Percentiles rank a stretch among this genome's conserved stretches.
phyloP scores from a whole-genome alignment of 2,888 invertebrate species.

The Leptothorax acervorum region DNA sequence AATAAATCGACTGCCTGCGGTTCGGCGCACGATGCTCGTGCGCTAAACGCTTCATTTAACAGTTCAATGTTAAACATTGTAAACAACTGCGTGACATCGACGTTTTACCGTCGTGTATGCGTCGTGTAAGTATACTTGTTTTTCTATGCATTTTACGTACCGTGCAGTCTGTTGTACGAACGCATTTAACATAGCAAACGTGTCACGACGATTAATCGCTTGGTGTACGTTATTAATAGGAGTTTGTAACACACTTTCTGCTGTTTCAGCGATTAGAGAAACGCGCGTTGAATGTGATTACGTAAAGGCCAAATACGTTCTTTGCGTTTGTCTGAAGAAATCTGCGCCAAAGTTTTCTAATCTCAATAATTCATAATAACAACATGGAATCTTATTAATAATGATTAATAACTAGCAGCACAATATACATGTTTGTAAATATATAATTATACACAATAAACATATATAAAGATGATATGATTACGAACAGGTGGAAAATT shows the following conservation, averaged over 20 bases:
- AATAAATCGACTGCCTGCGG: constrained; percentile 40
- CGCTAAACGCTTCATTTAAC: constrained; percentile 49
- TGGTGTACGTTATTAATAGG: not conserved
- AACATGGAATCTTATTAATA: not conserved
- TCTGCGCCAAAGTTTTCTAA: not conserved
- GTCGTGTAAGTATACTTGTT: not conserved
- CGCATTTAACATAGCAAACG: not conserved
- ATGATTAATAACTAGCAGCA: not conserved
- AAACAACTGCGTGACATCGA: constrained; percentile 19
- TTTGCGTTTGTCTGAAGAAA: not conserved
- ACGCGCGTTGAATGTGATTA: not conserved
- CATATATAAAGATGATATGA: not conserved
- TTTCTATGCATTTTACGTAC: constrained; percentile 2
- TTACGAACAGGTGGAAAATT: no score
- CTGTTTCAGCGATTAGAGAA: not conserved
- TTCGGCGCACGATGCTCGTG: constrained; percentile 19
- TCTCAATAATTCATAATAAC: not conserved
- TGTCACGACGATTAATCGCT: not conserved
- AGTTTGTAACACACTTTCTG: not conserved
- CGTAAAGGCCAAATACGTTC: not conserved
- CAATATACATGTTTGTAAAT: not conserved
- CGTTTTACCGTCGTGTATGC: not conserved
- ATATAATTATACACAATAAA: not conserved
- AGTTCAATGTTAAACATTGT: not conserved
- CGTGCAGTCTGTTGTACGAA: not conserved